Evolutionary conservation across 2,113 vertebrate species (phyloP), one percentile per base, ranked within the genome.

Genomic region (Anoura caudifer): DNA sequence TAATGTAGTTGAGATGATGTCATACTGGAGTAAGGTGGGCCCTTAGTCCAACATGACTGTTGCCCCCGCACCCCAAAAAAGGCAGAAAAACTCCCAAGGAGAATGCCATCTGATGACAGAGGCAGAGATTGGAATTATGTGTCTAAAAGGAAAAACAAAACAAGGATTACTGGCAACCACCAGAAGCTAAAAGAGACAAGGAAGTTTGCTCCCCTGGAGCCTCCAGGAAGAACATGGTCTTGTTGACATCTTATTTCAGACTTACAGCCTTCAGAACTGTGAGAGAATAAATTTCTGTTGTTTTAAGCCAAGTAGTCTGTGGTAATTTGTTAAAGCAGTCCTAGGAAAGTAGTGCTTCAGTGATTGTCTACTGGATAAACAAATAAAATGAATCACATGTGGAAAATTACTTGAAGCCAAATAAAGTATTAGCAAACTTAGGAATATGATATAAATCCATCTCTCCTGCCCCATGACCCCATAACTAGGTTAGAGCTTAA

Each of bases 401-500:
- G 54, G 38, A 73, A 95, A 92, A 69, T 96, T 80, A 93, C 70
- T 67, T 79, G 8, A 3, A 80, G 43, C 70, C 54, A 93, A 89
- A 84, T 65, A 83, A 94, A 76, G 38, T 80, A 65, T 80, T 88
- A 87, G 50, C 1, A 77, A 31, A 36, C 16, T 61, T 50, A 95
- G 69, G 84, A 80, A 93, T 59, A 77, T 56, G 43, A 84, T 38
- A 56, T 38, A 82, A 83, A 90, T 91, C 28, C 17, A 22, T 83
- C 83, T 93, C 43, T 94, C 83, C 45, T 43, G n/a, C 86, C 26
- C 36, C 15, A n/a, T 47, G 41, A 76, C 20, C 22, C 80, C 36
- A 41, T 67, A 72, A 61, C 24, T 83, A 69, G 15, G 86, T 75
- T 50, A 81, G 52, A 91, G 19, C 3, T 38, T 8, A 83, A 47